Evolutionary conservation across 2,888 invertebrate genomes (phyloP).

Genomic region (Drosophila macrospina): DNA sequence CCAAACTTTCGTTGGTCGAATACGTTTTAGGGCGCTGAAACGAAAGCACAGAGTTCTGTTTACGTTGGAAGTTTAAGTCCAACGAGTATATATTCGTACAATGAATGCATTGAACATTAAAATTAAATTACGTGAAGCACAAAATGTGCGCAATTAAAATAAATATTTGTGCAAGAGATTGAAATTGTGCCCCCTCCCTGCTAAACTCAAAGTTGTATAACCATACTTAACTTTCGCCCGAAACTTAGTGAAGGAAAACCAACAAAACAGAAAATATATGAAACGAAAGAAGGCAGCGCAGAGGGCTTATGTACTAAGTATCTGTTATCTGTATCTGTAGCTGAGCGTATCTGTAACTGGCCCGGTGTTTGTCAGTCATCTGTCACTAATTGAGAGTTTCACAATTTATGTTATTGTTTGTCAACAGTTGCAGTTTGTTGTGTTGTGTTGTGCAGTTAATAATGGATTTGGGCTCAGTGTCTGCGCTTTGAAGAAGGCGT

Average conservation of each 20-base stretch:
- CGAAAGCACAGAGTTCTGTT: constrained; percentile 21
- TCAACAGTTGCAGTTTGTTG: constrained; percentile 36
- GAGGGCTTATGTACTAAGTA: constrained; percentile 33
- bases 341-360: constrained; percentile 14
- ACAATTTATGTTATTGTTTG: constrained; percentile 48
- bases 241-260: constrained; percentile 36
- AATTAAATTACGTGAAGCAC: constrained; percentile 21
- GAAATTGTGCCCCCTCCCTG: constrained; percentile 15
- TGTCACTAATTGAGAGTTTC: constrained; percentile 48
- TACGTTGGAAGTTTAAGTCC: constrained; percentile 16
- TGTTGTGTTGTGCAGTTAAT: constrained; percentile 2
- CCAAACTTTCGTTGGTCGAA: constrained; percentile 18
- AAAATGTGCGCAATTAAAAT: constrained; percentile 39
- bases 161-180: constrained; percentile 53
- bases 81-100: constrained; percentile 1
- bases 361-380: constrained; percentile 28
- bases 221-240: constrained; percentile 38
- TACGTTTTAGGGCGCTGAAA: constrained; percentile 3
- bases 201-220: constrained; percentile 17
- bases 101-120: constrained; percentile 30
- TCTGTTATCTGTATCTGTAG: constrained; percentile 24
- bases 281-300: constrained; percentile 18
- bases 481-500: constrained; percentile 19
- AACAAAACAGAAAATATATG: constrained; percentile 20
- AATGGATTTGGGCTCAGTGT: constrained; percentile 24